Evolutionary conservation across 2,113 vertebrate species (phyloP).

Genomic region (Pomatostomus ruficeps): DNA sequence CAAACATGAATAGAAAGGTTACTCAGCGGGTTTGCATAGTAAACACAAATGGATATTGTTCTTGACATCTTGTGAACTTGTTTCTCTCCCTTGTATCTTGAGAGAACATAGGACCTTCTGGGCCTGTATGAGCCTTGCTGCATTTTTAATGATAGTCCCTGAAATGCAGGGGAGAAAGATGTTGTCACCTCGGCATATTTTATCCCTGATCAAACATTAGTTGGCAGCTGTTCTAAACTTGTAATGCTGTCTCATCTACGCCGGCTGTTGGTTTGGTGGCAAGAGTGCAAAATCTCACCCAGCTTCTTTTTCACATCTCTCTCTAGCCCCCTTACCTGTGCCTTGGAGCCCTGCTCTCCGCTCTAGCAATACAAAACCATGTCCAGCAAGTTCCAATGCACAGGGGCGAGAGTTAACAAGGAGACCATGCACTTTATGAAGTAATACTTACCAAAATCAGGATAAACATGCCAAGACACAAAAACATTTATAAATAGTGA

Average conservation of each 20-base stretch:
- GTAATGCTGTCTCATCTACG: conserved; percentile 83
- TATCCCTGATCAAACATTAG: conserved; percentile 93
- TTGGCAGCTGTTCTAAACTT: conserved; percentile 85
- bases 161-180: conserved; percentile 85
- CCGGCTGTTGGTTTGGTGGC: conserved; percentile 69
- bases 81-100: conserved; percentile 80
- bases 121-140: conserved; percentile 78
- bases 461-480: background rate
- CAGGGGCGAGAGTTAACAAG: background rate
- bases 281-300: conserved; percentile 71
- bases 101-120: conserved; percentile 78
- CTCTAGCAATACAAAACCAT: background rate
- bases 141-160: conserved; percentile 89
- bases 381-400: background rate
- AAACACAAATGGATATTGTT: conserved; percentile 84
- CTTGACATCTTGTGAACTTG: conserved; percentile 86
- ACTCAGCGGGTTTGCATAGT: conserved; percentile 72
- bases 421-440: background rate
- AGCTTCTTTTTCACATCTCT: conserved; percentile 43
- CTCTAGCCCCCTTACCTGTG: background rate
- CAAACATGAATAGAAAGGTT: conserved; percentile 69
- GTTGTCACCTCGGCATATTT: conserved; percentile 93
- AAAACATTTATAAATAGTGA: background rate
- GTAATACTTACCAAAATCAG: background rate
- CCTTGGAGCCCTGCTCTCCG: background rate